Conservation (phyloP, 1,140 invertebrate genomes). For the Fopius arisanus region DNA sequence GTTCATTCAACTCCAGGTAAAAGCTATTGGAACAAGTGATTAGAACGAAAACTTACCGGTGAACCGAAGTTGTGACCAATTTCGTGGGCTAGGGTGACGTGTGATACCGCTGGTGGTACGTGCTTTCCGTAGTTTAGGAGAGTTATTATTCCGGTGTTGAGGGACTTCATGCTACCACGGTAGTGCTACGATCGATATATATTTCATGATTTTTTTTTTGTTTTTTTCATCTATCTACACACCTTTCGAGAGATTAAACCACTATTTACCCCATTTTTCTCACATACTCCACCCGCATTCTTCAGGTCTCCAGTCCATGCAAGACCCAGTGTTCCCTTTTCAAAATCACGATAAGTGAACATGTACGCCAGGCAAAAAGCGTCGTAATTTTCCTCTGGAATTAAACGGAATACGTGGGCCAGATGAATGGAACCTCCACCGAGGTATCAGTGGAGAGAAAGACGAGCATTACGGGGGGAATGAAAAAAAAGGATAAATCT, state of each 20-base stretch:
- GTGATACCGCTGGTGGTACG: conserved; percentile 94
- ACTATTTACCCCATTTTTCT: conserved; percentile 85
- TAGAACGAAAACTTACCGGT: conserved; percentile 71
- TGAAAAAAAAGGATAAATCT: too few species aligned
- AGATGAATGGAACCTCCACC: background rate
- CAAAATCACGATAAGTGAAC: conserved; percentile 98
- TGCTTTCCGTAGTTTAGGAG: conserved; percentile 98
- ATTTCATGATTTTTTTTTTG: background rate
- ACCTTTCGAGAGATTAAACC: too few species aligned
- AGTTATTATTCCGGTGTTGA: conserved; percentile 98
- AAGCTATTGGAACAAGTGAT: background rate
- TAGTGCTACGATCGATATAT: conserved; percentile 81
- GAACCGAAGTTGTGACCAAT: conserved; percentile 99
- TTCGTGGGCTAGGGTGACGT: conserved; percentile 98
- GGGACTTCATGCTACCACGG: conserved; percentile 90
- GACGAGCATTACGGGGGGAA: too few species aligned
- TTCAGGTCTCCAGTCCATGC: conserved; percentile 97
- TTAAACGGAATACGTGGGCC: conserved; percentile 31
- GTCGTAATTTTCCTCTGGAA: conserved; percentile 93
- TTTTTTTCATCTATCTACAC: too few species aligned
- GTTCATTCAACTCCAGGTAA: background rate
- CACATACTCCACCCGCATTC: conserved; percentile 92
- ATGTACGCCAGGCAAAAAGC: conserved; percentile 99
- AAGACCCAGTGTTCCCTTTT: conserved; percentile 95
- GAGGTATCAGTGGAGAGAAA: too few species aligned